Evolutionary conservation across 2,888 invertebrate genomes (phyloP), one percentile per base, ranked within the genome.

Genomic region (Deilephila porcellus): DNA sequence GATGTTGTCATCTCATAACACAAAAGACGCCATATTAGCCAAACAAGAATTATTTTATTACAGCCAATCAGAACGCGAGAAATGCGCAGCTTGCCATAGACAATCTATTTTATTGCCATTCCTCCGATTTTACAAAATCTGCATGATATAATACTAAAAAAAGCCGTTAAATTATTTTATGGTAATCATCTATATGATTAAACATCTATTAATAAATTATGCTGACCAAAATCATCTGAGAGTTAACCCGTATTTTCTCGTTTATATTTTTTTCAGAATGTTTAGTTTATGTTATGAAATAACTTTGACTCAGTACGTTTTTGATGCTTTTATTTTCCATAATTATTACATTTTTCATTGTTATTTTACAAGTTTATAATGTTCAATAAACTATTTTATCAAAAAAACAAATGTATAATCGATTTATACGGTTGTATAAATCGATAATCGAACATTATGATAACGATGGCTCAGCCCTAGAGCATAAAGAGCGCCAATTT

Each of bases 1-100:
- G 93, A 94, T 95, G 95, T 94, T 95, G 95, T 95, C 95, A 95
- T 94, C 93, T 93, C 92, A 93, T 90, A 94, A 94, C 93, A 94
- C 91, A 88, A 92, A 88, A 89, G 90, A 90, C 95, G 95, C 95
- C 95, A 95, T 95, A 91, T 94, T 94, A 93, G 90, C 85, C 88
- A 91, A 91, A 87, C 87, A 87, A 85, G 84, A 81, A 83, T 76
- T 82, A 76, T 75, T 75, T 71, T 70, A 77, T 74, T 76, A 60
- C 64, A 71, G 74, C 78, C 78, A 81, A 81, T 80, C 72, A 77
- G 75, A 80, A 78, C 75, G 73, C 72, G 34, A 63, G 60, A 78
- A 77, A 75, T 70, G 80, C 79, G 75, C 75, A 75, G 71, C 70
- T n/a, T 64, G 71, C 79, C 85, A 84, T 85, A 85, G 83, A 85